These are phyloP conservation scores for Scyliorhinus canicula DNA, from an alignment of 2,797 vertebrate genomes.

Conservation along the genomic window DNA sequence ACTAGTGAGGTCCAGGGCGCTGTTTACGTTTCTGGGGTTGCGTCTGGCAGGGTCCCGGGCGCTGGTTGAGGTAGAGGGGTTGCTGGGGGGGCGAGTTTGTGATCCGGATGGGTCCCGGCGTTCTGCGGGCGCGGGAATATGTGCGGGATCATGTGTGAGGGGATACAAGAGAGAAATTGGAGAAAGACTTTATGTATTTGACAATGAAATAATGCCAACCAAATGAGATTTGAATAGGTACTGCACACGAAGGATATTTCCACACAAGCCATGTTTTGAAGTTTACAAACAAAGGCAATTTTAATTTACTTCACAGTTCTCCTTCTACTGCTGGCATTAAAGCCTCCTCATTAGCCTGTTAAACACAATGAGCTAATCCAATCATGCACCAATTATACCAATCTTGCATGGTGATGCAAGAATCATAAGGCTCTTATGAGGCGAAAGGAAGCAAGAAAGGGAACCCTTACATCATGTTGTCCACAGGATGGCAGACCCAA, in stretches of 20 bases:
- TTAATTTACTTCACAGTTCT: not conserved
- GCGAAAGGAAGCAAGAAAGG: not conserved
- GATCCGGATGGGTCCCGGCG: no score
- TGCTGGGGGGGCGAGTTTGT: no score
- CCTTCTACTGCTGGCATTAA: not conserved
- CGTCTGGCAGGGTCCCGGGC: no score
- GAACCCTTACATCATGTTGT: not conserved
- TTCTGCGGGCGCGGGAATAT: no score
- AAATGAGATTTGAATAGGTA: not conserved
- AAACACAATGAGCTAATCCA: not conserved
- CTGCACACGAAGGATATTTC: not conserved
- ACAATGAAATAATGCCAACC: not conserved
- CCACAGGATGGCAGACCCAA: not conserved
- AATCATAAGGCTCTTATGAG: not conserved
- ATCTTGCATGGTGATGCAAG: not conserved
- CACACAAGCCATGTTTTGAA: not conserved
- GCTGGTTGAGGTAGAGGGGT: no score
- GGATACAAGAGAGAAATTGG: not conserved
- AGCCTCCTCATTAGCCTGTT: no score
- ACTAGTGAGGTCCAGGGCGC: no score
- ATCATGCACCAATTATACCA: not conserved
- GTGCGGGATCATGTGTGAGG: constrained; percentile 6
- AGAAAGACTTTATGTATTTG: not conserved
- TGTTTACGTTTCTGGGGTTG: no score
- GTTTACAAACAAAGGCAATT: not conserved